phyloP scores from a whole-genome alignment of 2,797 vertebrate species.

The Pseudotriccus pelzelni region DNA sequence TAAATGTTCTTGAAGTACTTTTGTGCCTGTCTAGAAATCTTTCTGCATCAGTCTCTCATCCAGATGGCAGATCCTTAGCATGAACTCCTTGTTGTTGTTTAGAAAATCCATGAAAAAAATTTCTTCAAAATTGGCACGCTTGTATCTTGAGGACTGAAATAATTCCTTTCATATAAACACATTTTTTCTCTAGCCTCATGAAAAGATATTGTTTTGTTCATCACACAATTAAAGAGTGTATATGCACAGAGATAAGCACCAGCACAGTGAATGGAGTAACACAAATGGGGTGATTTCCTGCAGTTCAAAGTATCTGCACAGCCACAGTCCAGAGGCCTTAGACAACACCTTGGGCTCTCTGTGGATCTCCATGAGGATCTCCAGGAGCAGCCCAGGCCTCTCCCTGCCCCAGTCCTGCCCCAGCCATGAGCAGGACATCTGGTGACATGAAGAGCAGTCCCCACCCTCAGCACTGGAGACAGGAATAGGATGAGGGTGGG shows the following conservation, averaged over 20 bases:
- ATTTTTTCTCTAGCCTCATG: background rate
- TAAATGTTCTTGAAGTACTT: background rate
- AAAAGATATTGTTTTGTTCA: background rate
- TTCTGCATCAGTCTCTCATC: background rate
- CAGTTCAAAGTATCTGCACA: background rate
- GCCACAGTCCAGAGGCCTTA: too few relatives aligned
- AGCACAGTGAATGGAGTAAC: background rate
- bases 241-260: background rate
- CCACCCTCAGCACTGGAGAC: accelerated
- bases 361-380: background rate
- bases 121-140: background rate
- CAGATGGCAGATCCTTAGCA: background rate
- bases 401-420: accelerated
- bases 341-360: background rate
- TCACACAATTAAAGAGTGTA: background rate
- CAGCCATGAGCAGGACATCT: background rate
- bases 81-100: background rate
- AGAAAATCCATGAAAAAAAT: background rate
- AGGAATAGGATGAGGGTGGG: accelerated
- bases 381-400: accelerated
- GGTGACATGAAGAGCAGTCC: background rate
- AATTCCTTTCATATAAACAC: background rate
- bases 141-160: background rate
- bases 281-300: background rate
- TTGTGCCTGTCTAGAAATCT: background rate